Evolutionary conservation across 2,113 vertebrate genomes (phyloP).

Genomic region (Notarius lentiginosus): DNA sequence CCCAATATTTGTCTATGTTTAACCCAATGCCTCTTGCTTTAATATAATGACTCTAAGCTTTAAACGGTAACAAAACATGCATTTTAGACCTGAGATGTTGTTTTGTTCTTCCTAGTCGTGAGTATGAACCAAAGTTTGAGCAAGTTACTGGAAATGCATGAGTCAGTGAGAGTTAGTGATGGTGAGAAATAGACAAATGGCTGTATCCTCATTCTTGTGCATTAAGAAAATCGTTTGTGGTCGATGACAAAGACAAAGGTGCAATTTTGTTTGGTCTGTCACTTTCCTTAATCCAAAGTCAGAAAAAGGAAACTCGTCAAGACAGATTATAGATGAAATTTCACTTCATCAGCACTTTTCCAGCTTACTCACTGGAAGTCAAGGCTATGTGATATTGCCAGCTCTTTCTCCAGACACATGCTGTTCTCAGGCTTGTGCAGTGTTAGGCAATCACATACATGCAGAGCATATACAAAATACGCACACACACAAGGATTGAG

Average conservation of each 20-base stretch:
- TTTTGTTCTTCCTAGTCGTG: neutral
- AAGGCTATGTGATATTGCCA: neutral
- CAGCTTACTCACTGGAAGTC: constrained; percentile 19
- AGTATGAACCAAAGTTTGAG: neutral
- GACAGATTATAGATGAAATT: neutral
- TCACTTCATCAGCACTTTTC: constrained; percentile 50
- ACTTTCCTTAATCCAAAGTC: constrained; percentile 49
- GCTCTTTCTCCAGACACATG: constrained; percentile 13
- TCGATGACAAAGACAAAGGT: constrained; percentile 53
- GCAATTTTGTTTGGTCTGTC: constrained; percentile 39
- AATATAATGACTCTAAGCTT: neutral
- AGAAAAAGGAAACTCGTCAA: constrained; percentile 8
- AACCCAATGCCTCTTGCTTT: neutral
- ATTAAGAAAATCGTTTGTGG: constrained; percentile 48
- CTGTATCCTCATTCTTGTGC: neutral
- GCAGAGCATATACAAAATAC: neutral
- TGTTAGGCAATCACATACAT: neutral
- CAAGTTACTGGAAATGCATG: constrained; percentile 23
- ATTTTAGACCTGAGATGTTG: neutral
- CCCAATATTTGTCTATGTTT: neutral
- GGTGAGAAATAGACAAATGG: constrained; percentile 51
- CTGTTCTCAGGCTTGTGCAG: neutral
- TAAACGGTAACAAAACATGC: neutral
- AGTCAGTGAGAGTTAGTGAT: constrained; percentile 56
- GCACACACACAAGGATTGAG: neutral